phyloP scores from a whole-genome alignment of 2,113 vertebrate genomes.

The Ictalurus furcatus region DNA sequence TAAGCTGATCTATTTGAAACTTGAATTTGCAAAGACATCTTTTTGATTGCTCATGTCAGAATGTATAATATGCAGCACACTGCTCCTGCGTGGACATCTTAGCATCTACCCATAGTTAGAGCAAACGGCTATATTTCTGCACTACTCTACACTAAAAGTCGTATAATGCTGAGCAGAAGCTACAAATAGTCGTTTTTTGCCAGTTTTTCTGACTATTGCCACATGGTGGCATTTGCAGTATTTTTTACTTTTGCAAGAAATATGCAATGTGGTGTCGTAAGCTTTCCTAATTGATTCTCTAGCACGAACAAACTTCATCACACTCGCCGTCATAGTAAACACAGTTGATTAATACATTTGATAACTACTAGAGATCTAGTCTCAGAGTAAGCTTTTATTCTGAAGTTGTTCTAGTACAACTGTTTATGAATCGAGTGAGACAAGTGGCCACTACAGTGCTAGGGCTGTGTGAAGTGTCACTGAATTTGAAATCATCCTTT shows the following conservation, averaged over 20 bases:
- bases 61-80: slow-evolving; percentile 35
- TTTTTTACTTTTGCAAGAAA: slow-evolving; percentile 2
- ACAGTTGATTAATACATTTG: not conserved
- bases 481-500: not conserved
- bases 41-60: slow-evolving; percentile 1
- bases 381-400: not conserved
- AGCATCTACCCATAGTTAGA: not conserved
- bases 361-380: not conserved
- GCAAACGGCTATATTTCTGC: not conserved
- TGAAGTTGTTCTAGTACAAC: not conserved
- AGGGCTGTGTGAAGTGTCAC: not conserved
- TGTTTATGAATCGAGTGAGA: not conserved
- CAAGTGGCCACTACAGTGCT: not conserved
- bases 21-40: slow-evolving; percentile 38
- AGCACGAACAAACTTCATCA: slow-evolving; percentile 11
- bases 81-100: slow-evolving; percentile 21
- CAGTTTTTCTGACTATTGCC: slow-evolving; percentile 18
- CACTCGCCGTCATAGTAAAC: not conserved
- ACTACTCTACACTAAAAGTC: slow-evolving; percentile 23
- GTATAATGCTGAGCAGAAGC: not conserved
- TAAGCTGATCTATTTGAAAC: slow-evolving; percentile 41
- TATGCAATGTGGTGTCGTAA: slow-evolving; percentile 26
- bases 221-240: slow-evolving; percentile 33
- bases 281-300: slow-evolving; percentile 18
- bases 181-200: not conserved